These are phyloP conservation scores for Scaptodrosophila latifasciaeformis DNA, from an alignment of 2,888 invertebrate species.

Conservation along the genomic window DNA sequence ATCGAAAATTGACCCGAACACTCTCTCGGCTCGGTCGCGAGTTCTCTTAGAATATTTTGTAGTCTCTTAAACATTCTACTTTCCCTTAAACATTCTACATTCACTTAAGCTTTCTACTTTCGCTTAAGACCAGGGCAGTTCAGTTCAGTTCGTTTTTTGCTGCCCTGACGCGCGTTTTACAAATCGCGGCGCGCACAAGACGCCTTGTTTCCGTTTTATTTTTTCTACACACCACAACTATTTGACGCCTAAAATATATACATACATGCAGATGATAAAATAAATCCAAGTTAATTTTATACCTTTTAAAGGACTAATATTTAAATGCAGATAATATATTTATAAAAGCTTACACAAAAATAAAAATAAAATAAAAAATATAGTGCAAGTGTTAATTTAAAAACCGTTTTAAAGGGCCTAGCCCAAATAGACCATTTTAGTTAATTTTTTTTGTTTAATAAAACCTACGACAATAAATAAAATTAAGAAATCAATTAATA, in stretches of 20 bases:
- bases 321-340: constrained; percentile 12
- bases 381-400: constrained; percentile 25
- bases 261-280: constrained; percentile 13
- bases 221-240: constrained; percentile 29
- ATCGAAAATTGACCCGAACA: too few relatives aligned
- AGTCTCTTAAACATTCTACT: too few relatives aligned
- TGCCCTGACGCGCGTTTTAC: constrained; percentile 73
- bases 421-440: constrained; percentile 45
- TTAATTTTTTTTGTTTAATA: constrained; percentile 28
- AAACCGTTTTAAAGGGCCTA: constrained; percentile 39
- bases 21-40: too few relatives aligned
- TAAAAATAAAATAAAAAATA: constrained; percentile 18
- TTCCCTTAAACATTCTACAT: too few relatives aligned
- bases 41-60: too few relatives aligned
- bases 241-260: constrained; percentile 45
- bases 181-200: constrained; percentile 46
- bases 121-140: too few relatives aligned
- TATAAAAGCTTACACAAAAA: constrained; percentile 9
- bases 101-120: too few relatives aligned
- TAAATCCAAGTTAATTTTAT: constrained; percentile 8
- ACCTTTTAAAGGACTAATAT: not conserved
- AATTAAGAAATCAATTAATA: not conserved
- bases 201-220: constrained; percentile 54
- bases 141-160: too few relatives aligned
- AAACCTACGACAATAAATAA: constrained; percentile 23